A percentile compares a stretch with the other conserved stretches of the same genome.
These are phyloP conservation scores for Sacculina carcini DNA, from an alignment of 2,888 invertebrate species.

Conservation along the genomic window DNA sequence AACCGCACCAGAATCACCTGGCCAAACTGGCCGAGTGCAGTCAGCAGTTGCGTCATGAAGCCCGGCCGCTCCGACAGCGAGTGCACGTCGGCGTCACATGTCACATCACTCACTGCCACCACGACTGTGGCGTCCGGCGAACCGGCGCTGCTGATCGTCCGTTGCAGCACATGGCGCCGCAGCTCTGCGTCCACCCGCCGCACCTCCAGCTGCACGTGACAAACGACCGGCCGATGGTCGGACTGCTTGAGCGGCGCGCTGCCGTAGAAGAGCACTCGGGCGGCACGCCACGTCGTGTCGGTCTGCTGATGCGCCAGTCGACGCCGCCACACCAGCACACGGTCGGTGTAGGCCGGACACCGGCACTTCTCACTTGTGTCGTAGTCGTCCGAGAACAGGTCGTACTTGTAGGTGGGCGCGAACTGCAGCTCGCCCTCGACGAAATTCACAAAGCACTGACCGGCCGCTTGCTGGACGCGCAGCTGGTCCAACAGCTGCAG, in stretches of 20 bases:
- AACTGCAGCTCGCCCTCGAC: slow-evolving; percentile 74
- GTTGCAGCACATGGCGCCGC: slow-evolving; percentile 51
- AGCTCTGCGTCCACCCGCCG: slow-evolving; percentile 47
- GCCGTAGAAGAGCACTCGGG: slow-evolving; percentile 55
- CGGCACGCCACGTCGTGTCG: slow-evolving; percentile 37
- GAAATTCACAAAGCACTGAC: slow-evolving; percentile 71
- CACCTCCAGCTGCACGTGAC: slow-evolving; percentile 64
- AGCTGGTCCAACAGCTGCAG: slow-evolving; percentile 72
- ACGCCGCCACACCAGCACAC: slow-evolving; percentile 73
- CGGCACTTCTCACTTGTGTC: slow-evolving; percentile 95
- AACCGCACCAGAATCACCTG: slow-evolving; percentile 74
- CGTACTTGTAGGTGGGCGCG: slow-evolving; percentile 94
- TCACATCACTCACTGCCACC: slow-evolving; percentile 25
- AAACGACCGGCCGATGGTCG: slow-evolving; percentile 87
- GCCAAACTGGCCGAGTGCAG: slow-evolving; percentile 55
- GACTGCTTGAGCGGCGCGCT: slow-evolving; percentile 86
- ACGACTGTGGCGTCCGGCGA: slow-evolving; percentile 87
- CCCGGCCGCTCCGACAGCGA: slow-evolving; percentile 27
- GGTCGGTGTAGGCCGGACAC: slow-evolving; percentile 94
- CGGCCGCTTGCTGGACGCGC: slow-evolving; percentile 43
- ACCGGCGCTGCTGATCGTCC: slow-evolving; percentile 59
- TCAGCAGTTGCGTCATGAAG: slow-evolving; percentile 47
- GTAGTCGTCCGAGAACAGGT: slow-evolving; percentile 91
- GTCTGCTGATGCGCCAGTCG: slow-evolving; percentile 19
- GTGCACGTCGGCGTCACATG: slow-evolving; percentile 1